Evolutionary conservation across 2,113 vertebrate species (phyloP).

Genomic region (Coptodon rendalli): DNA sequence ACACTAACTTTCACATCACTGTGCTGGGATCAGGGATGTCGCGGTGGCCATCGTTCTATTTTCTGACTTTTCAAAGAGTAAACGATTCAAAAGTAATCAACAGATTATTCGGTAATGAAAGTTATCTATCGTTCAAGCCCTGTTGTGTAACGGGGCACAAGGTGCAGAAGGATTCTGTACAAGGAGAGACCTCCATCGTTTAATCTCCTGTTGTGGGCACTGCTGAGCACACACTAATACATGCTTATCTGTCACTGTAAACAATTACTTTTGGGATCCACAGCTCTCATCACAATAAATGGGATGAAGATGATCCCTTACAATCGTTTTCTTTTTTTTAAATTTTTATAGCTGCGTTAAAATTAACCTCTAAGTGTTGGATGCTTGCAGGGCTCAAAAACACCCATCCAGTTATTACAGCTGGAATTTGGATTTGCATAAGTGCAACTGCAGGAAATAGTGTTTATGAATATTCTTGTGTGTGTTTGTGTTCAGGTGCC

Average conservation of each 20-base stretch:
- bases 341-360: slow-evolving; percentile 13
- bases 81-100: neutral
- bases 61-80: neutral
- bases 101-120: neutral
- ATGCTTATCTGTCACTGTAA: slow-evolving; percentile 46
- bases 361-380: neutral
- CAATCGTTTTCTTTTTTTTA: neutral
- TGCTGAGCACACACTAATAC: slow-evolving; percentile 32
- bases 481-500: slow-evolving; percentile 76
- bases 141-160: neutral
- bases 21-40: neutral
- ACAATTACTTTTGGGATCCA: slow-evolving; percentile 53
- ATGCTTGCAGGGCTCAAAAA: neutral
- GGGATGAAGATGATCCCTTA: slow-evolving; percentile 41
- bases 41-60: neutral
- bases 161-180: neutral
- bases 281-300: slow-evolving; percentile 36
- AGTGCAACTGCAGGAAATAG: neutral
- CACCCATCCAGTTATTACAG: neutral
- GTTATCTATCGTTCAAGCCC: neutral
- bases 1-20: neutral
- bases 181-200: neutral
- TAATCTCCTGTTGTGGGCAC: slow-evolving; percentile 35
- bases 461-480: neutral
- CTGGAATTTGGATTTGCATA: neutral